Evolutionary conservation across 2,113 vertebrate species (phyloP), one percentile per base, ranked within the genome.

Genomic region (Salvelinus fontinalis): DNA sequence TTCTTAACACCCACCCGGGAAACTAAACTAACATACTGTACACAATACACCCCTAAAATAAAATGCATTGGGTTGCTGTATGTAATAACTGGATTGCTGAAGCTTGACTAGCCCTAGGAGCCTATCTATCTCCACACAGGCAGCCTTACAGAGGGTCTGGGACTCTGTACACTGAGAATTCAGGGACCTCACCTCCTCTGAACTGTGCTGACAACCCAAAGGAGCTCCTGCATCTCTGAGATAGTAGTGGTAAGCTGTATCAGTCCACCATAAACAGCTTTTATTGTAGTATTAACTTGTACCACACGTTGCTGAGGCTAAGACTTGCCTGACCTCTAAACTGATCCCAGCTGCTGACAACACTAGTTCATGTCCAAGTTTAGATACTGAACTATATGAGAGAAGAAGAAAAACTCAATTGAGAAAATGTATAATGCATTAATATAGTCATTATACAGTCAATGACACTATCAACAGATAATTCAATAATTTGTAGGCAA

Each of bases 281-380:
- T 54, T 54, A 54, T 18, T 54, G 12, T 16, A 18, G 13, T 16
- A 18, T 16, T 54, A 54, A 18, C 14, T 27, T 1, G 62, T 26
- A 22, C 29, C 12, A 29, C 27, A 16, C 4, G 18, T 22, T 7
- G 54, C 26, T 20, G n/a, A 75, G 34, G 20, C 16, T 66, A 69
- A 24, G 6, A 83, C 87, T 85, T 76, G 92, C 92, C 79, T 87
- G 7, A 77, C 24, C 67, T 89, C 85, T 7, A 76, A 0, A 57
- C 34, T 83, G 24, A 67, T 81, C 44, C 80, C 82, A 64, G 91
- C 87, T 57, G 86, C 81, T 0, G 95, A 92, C 27, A 94, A 91
- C 27, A 96, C 91, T 0, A 96, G 92, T 0, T 70, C 89, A 82
- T 97, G 95, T 70, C 96, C 95, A 88, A 95, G 90, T 77, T 79